phyloP scores from a whole-genome alignment of 64 coral and sea anemone species.

The Pocillopora verrucosa region DNA sequence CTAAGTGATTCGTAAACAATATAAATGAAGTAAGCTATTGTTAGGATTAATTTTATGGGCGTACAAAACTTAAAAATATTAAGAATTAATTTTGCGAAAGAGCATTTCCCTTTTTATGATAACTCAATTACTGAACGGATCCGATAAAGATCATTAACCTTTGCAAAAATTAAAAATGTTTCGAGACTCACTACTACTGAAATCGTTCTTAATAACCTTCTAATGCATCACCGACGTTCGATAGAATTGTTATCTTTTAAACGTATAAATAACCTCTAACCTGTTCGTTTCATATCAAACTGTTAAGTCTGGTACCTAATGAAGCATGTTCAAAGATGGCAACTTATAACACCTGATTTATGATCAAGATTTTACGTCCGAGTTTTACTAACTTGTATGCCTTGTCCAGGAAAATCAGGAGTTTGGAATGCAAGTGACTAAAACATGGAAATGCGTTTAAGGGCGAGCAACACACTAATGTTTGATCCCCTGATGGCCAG shows the following conservation, averaged over 20 bases:
- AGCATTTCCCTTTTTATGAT: too few species aligned
- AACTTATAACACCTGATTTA: background rate
- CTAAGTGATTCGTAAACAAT: too few species aligned
- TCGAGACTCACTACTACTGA: background rate
- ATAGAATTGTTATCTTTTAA: background rate
- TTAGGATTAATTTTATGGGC: too few species aligned
- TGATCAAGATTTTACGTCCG: background rate
- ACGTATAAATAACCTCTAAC: background rate
- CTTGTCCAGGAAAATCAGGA: background rate
- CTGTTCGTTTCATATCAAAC: background rate
- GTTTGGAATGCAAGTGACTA: background rate
- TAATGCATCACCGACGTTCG: background rate
- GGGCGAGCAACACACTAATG: background rate
- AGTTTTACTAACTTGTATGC: background rate
- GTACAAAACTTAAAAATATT: too few species aligned
- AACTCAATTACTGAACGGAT: too few species aligned
- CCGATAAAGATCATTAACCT: too few species aligned
- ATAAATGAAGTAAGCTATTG: too few species aligned
- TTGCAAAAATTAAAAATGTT: background rate
- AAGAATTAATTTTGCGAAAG: too few species aligned
- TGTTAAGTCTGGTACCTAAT: background rate
- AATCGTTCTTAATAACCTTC: background rate
- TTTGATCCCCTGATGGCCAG: background rate
- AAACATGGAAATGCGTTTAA: background rate
- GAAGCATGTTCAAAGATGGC: background rate